These are phyloP conservation scores for Pseudomugil tenellus DNA, from an alignment of 2,797 vertebrate genomes.

Conservation along the genomic window DNA sequence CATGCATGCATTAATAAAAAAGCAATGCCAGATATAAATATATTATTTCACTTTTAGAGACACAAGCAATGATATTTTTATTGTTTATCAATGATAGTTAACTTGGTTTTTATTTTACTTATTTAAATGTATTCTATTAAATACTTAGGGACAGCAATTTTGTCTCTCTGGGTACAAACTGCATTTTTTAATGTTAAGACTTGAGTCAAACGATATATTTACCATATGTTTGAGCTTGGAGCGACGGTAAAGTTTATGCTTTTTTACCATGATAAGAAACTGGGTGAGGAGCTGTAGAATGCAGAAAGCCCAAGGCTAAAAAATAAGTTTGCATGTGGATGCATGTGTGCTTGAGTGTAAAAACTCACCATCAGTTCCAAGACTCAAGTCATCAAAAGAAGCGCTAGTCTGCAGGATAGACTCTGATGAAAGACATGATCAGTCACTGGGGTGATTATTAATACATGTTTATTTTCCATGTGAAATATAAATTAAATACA, in stretches of 20 bases:
- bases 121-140: no score
- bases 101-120: no score
- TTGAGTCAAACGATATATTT: background rate
- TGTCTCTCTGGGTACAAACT: background rate
- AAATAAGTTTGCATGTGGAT: background rate
- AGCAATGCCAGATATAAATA: no score
- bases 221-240: background rate
- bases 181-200: background rate
- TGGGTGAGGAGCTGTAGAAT: background rate
- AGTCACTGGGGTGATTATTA: background rate
- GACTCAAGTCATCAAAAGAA: conserved; percentile 87
- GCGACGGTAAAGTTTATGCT: background rate
- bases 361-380: conserved; percentile 89
- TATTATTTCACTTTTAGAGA: no score
- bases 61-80: no score
- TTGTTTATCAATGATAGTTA: no score
- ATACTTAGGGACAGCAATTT: background rate
- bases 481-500: background rate
- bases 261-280: background rate
- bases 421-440: conserved; percentile 68
- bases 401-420: conserved; percentile 74
- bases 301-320: background rate
- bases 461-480: background rate
- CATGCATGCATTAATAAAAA: no score
- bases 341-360: conserved; percentile 1